Conservation (phyloP, 2,797 vertebrate genomes). For the Arctocebus calabarensis region DNA sequence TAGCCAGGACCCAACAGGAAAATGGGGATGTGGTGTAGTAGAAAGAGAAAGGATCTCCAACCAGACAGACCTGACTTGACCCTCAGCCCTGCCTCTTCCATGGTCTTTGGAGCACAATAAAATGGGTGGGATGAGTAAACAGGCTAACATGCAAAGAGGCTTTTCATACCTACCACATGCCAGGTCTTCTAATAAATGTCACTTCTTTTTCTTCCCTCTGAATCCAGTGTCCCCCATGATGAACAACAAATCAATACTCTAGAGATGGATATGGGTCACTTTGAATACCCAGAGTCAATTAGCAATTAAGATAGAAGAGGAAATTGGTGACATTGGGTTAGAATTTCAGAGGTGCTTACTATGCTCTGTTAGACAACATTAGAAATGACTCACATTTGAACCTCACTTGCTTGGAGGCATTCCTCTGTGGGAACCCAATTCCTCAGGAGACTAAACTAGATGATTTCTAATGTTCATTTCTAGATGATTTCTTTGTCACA, state of each 20-base stretch:
- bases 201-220: constrained; percentile 2
- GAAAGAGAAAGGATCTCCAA: not conserved
- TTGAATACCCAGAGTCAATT: not conserved
- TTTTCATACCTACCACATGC: not conserved
- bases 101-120: not conserved
- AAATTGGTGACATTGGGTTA: not conserved
- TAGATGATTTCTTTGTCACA: not conserved
- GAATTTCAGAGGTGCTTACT: not conserved
- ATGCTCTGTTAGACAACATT: not conserved
- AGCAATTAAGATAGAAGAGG: constrained; percentile 29
- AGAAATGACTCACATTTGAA: constrained; percentile 6
- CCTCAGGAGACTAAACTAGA: not conserved
- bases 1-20: not conserved
- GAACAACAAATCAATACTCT: constrained; percentile 16
- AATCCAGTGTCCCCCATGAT: not conserved
- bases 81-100: constrained; percentile 3
- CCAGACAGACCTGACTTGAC: not conserved
- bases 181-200: constrained; percentile 39
- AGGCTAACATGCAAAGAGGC: not conserved
- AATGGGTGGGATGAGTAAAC: not conserved
- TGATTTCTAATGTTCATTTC: not conserved
- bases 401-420: not conserved
- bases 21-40: not conserved
- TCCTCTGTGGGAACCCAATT: constrained; percentile 1
- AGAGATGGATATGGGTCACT: not conserved